Percentiles rank a stretch among this genome's conserved stretches.
Evolutionary conservation across 2,797 vertebrate species (phyloP).

Genomic region (Enteromius viviparus): DNA sequence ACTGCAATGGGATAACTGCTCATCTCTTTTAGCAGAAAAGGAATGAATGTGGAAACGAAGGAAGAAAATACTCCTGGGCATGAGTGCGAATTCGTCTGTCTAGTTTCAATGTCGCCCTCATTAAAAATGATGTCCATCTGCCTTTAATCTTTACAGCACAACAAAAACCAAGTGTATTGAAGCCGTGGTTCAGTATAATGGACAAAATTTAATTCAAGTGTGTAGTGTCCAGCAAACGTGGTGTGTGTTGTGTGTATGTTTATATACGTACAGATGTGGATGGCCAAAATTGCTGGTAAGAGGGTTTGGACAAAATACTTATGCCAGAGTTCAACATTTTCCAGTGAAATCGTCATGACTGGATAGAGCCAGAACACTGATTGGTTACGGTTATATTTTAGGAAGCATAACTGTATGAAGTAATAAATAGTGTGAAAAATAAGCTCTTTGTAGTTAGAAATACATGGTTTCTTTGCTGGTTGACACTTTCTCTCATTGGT

Average conservation of each 20-base stretch:
- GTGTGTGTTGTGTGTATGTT: conserved; percentile 18
- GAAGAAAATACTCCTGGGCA: conserved; percentile 24
- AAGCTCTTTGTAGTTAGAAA: conserved; percentile 12
- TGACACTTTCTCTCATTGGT: background rate
- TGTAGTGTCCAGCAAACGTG: background rate
- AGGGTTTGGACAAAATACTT: conserved; percentile 29
- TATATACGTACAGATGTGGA: background rate
- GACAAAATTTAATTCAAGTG: conserved; percentile 9
- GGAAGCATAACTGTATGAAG: background rate
- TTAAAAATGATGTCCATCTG: conserved; percentile 11
- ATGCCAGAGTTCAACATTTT: conserved; percentile 6
- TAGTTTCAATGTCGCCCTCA: conserved; percentile 1
- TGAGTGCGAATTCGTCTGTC: background rate
- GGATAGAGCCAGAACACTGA: conserved; percentile 18
- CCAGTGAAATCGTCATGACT: background rate
- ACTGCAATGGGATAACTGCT: background rate
- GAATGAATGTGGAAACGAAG: background rate
- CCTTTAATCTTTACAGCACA: conserved; percentile 40
- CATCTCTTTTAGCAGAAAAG: conserved; percentile 12
- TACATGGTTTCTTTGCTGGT: background rate
- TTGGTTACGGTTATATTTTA: conserved; percentile 19
- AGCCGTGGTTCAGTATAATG: background rate
- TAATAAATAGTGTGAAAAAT: conserved; percentile 2
- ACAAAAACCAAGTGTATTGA: conserved; percentile 11
- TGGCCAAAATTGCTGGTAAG: background rate